Base-by-base conservation (phyloP, 2,888 invertebrate genomes). In the Parnassius mnemosyne region DNA sequence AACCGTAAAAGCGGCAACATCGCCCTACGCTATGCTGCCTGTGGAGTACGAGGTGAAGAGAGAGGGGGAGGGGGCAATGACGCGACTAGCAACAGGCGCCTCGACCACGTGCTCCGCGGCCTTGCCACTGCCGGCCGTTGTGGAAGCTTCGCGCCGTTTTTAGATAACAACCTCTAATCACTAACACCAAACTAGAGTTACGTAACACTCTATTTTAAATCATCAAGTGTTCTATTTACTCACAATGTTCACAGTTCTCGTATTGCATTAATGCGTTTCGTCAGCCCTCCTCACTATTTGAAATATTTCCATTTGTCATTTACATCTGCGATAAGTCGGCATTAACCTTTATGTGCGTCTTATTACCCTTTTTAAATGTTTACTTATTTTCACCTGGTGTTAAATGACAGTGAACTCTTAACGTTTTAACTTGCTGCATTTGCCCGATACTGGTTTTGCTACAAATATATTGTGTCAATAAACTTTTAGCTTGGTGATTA, bases 71-170 rank as follows among this genome's bases (percentile, higher is more conserved):
- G 62, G 52, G 64, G 63, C 9, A 67, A 73, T 74, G 74, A 70
- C 72, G 71, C 75, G 70, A 76, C 70, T 87, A 89, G 89, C 88
- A 90, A 89, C 90, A 90, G 87, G 88, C 87, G 87, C 83, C 83
- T 74, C 68, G 64, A 75, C 85, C 89, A 89, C 89, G 89, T 88
- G 89, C 81, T 84, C 69, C 62, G 71, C 84, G 89, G 84, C 90
- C 89, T 91, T 89, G 90, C 87, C 83, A 81, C 81, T 78, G 77
- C 75, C 75, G 74, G 77, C 75, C 75, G 74, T 74, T 69, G 73
- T 83, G 74, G 83, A 82, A 84, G 82, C 86, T 86, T 87, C 84
- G 87, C 87, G 85, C 87, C 86, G 85, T 89, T 84, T 87, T 84
- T 81, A 84, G 81, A 81, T 81, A 82, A 80, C 78, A 79, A 75